Base-by-base conservation (phyloP, 2,888 invertebrate genomes). In the Meliscaeva auricollis region DNA sequence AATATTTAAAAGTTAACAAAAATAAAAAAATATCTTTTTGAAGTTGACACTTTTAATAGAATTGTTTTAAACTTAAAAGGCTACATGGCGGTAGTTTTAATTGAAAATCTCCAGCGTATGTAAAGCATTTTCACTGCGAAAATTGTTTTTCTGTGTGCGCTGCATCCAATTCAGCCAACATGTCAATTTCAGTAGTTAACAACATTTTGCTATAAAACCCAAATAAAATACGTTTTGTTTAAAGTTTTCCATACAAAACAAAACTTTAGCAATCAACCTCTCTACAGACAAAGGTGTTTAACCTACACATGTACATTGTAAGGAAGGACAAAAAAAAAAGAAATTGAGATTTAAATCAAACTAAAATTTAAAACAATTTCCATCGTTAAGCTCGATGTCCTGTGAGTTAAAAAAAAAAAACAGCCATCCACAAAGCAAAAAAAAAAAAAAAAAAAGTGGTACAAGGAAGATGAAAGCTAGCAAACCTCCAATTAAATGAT, bases 401-500 rank as follows among this genome's bases (percentile, higher is more conserved):
- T 62, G 32, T 48, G 8, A 54, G 38, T 9, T 8, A 35, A 35
- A 8, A 9, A n/a, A 35, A n/a, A 15, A 6, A 50, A 5, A n/a
- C 8, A 54, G 7, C n/a, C 3, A 38, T 50, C 13, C n/a, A 56
- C 22, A 7, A 64, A 11, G 20, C 2, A 35, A 20, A 17, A 13
- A 11, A 32, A 22, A 9, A 5, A 15, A 44, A 26, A 11, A 20
- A 44, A 38, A 60, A 41, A 41, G 13, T 60, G 41, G 20, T 60
- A 41, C 41, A 60, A 48, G 54, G 13, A 72, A 44, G 56, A 30
- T 30, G 38, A 38, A 64, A 22, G 7, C 35, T 44, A 72, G 66
- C 26, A 60, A 77, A 73, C 60, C 68, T 48, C 73, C 73, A 83
- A 83, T 83, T 83, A 78, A 78, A 83, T 83, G 54, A 69, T 78